phyloP scores from a whole-genome alignment of 2,888 invertebrate genomes.

The Bhutanitis thaidina region DNA sequence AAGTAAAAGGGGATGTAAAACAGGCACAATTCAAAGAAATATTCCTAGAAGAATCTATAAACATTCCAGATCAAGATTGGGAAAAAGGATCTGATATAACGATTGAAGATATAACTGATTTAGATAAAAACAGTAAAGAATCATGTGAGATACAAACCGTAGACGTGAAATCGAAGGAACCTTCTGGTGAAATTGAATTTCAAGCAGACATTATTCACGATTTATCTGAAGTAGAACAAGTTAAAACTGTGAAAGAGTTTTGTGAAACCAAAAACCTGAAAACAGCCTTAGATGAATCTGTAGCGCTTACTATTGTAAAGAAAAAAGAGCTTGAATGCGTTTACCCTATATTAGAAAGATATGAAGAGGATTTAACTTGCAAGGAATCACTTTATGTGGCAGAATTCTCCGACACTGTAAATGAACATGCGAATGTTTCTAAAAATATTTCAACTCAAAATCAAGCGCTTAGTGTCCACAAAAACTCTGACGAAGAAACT shows the following conservation, averaged over 20 bases:
- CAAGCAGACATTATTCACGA: not conserved
- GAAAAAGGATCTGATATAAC: constrained; percentile 1
- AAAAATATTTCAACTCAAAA: not conserved
- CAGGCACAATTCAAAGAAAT: not conserved
- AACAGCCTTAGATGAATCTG: constrained; percentile 1
- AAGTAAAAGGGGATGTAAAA: not conserved
- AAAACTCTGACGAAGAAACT: not conserved
- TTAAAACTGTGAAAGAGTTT: not conserved
- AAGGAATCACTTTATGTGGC: not conserved
- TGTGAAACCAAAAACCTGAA: not conserved
- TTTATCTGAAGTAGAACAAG: not conserved
- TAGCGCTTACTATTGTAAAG: not conserved
- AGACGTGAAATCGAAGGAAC: not conserved
- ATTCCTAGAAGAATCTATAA: not conserved
- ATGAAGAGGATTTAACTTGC: constrained; percentile 1
- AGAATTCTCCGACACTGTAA: not conserved
- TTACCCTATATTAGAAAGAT: not conserved
- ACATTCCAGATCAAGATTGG: not conserved
- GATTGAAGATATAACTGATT: constrained; percentile 9
- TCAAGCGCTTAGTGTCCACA: not conserved
- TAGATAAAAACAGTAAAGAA: not conserved
- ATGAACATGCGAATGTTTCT: not conserved
- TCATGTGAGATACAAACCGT: not conserved
- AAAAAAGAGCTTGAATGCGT: constrained; percentile 1
- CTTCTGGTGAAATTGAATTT: not conserved